These are phyloP conservation scores for Hippocampus zosterae DNA, from an alignment of 2,113 vertebrate species.

Conservation along the genomic window DNA sequence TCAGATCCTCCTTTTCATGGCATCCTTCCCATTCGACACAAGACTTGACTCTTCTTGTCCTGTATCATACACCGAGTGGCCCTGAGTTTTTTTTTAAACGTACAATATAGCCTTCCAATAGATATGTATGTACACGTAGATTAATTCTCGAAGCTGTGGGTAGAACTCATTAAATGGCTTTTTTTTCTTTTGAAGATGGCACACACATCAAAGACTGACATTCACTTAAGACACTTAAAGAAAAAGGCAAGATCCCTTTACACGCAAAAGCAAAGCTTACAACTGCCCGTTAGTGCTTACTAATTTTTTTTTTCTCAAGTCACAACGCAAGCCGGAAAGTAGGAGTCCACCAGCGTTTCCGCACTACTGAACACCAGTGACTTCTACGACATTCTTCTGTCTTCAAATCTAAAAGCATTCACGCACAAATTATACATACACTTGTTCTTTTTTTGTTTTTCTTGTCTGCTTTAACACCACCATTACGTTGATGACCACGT, in stretches of 20 bases:
- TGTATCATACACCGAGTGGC: constrained; percentile 75
- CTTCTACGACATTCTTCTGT: constrained; percentile 76
- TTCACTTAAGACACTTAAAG: constrained; percentile 61
- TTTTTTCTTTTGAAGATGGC: constrained; percentile 70
- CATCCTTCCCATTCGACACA: constrained; percentile 68
- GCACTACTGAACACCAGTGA: constrained; percentile 63
- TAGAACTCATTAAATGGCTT: constrained; percentile 80
- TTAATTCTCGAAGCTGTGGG: constrained; percentile 78
- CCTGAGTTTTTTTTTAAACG: constrained; percentile 69
- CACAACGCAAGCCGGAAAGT: constrained; percentile 56
- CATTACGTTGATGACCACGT: constrained; percentile 63
- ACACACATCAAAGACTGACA: constrained; percentile 73
- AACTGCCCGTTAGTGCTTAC: constrained; percentile 72
- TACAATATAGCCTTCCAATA: constrained; percentile 79
- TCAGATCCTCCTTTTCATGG: constrained; percentile 72
- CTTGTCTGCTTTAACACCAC: constrained; percentile 44
- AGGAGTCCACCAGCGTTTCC: constrained; percentile 70
- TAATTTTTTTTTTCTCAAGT: constrained; percentile 28
- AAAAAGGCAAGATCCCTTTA: constrained; percentile 70
- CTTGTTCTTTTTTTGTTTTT: constrained; percentile 31
- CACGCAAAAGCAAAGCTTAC: constrained; percentile 63
- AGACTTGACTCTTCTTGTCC: constrained; percentile 56
- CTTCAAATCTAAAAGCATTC: constrained; percentile 74
- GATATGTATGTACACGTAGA: constrained; percentile 80
- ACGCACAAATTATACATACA: constrained; percentile 70